These are phyloP conservation scores for Erebia palarica DNA, from an alignment of 2,888 invertebrate species.

Conservation along the genomic window DNA sequence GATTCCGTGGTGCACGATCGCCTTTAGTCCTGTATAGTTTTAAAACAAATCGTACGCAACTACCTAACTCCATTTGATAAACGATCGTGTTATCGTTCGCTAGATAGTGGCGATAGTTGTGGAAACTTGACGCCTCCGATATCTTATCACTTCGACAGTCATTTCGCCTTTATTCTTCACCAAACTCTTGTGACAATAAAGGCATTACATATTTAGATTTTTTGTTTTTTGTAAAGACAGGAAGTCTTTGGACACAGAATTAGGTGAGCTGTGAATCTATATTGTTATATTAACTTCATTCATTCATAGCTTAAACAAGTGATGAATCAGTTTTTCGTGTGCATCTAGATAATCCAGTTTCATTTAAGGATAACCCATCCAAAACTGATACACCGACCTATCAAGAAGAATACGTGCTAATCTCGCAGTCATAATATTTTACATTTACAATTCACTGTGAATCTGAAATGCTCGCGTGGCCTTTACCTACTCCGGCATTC, in stretches of 20 bases:
- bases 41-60: background rate
- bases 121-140: slow-evolving; percentile 55
- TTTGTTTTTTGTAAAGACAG: background rate
- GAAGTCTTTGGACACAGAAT: slow-evolving; percentile 15
- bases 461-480: background rate
- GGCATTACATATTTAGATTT: background rate
- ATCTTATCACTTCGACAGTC: slow-evolving; percentile 54
- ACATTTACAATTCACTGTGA: slow-evolving; percentile 4
- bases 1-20: too few relatives aligned
- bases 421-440: background rate
- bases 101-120: slow-evolving; percentile 57
- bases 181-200: slow-evolving; percentile 15
- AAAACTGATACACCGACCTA: too few relatives aligned
- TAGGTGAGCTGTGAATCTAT: slow-evolving; percentile 22
- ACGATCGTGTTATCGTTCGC: slow-evolving; percentile 42
- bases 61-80: slow-evolving; percentile 16
- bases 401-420: background rate
- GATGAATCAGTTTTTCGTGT: too few relatives aligned
- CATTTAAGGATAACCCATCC: too few relatives aligned
- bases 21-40: too few relatives aligned
- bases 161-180: slow-evolving; percentile 47
- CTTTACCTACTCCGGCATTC: slow-evolving; percentile 13
- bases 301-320: too few relatives aligned
- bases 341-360: too few relatives aligned
- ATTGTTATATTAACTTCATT: background rate